Base-by-base conservation (phyloP, 2,113 vertebrate genomes). In the Hippocampus zosterae region DNA sequence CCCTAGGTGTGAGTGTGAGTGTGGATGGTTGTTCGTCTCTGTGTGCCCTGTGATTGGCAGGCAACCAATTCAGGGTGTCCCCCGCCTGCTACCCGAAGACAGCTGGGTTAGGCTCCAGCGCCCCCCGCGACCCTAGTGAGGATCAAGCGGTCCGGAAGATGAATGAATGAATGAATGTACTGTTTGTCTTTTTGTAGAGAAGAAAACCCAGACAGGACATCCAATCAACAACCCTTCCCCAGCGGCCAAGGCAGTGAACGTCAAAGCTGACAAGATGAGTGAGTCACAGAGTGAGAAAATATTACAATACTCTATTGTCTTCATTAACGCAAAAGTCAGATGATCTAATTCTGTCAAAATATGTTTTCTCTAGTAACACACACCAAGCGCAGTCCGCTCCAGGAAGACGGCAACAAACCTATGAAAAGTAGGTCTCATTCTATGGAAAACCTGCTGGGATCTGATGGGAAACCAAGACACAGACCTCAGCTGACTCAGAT, bases 381-480 rank as follows among this genome's bases (percentile, higher is more conserved):
- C 18, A 82, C 64, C 16, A 74, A 41, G 40, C 46, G 37, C 40
- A 1, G 19, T 2, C 13, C 21, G 18, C 21, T 70, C 5, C 7
- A 10, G 15, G 8, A 46, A 25, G 71, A 60, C 4, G 9, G 8
- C 1, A 12, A 3, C 5, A 3, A 23, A 21, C 41, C 21, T 29
- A 61, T 61, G 1, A 27, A 8, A 10, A 19, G 12, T 1, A 5
- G 1, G 13, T 9, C 9, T 6, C 0, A 0, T 18, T 84, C 50
- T 0, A 11, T 66, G 56, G 88, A 88, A n/a, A 41, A 77, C 66
- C 68, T 85, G n/a, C 0, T 69, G 21, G 65, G 64, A 0, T 1
- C 59, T 0, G 21, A 0, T 21, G 50, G 52, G 7, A 40, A 63
- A 73, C 0, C 23, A 40, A 73, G 13, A 65, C 42, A n/a, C 15